A percentile compares a stretch with the other conserved stretches of the same genome.
Evolutionary conservation across 2,113 vertebrate genomes (phyloP).

Genomic region (Vireo altiloquus): DNA sequence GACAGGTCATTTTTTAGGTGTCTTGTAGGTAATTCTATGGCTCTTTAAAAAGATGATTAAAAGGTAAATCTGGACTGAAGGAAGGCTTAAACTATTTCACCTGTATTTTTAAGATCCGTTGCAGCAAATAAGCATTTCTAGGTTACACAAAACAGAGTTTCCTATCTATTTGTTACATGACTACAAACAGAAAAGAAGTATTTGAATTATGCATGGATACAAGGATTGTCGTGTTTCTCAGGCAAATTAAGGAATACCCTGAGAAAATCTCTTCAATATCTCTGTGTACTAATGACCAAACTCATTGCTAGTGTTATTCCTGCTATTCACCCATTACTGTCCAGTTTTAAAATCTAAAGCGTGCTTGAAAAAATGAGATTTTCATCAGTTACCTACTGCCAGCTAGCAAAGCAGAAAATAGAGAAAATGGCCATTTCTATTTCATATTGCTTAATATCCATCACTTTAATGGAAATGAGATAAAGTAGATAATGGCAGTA

Average conservation of each 20-base stretch:
- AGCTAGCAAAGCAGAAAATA: constrained; percentile 50
- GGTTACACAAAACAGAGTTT: not conserved
- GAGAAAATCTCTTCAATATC: not conserved
- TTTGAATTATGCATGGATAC: not conserved
- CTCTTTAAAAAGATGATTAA: not conserved
- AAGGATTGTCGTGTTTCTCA: not conserved
- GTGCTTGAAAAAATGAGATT: constrained; percentile 2
- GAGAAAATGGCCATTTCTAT: constrained; percentile 41
- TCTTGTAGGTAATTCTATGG: not conserved
- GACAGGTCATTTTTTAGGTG: not conserved
- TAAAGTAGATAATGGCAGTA: constrained; percentile 52
- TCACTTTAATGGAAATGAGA: constrained; percentile 64
- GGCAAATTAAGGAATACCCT: not conserved
- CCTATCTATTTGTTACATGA: not conserved
- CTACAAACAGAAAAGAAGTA: not conserved
- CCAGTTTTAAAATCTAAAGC: not conserved
- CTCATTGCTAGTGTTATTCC: not conserved
- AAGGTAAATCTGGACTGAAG: not conserved
- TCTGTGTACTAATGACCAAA: not conserved
- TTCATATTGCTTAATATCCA: constrained; percentile 54
- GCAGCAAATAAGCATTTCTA: not conserved
- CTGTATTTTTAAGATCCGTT: not conserved
- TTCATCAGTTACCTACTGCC: not conserved
- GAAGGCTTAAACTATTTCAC: not conserved
- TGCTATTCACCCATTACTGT: not conserved